Evolutionary conservation across 1,140 invertebrate species (phyloP).

Genomic region (Wasmannia auropunctata): DNA sequence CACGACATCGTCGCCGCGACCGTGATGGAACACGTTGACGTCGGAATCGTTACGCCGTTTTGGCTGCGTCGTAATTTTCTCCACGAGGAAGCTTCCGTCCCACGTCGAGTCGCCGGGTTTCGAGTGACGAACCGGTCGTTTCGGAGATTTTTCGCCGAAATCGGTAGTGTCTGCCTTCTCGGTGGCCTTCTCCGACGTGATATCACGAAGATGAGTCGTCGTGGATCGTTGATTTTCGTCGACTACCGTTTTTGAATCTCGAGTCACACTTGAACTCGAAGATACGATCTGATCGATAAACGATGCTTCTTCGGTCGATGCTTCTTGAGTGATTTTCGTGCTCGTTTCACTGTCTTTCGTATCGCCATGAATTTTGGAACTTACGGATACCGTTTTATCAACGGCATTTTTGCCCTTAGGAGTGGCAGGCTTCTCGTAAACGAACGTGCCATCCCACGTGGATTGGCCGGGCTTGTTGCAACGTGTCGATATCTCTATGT

Average conservation of each 20-base stretch:
- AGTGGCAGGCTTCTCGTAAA: slow-evolving; percentile 79
- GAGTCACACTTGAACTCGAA: slow-evolving; percentile 39
- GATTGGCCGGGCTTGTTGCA: slow-evolving; percentile 82
- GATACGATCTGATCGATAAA: slow-evolving; percentile 42
- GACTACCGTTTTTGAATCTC: slow-evolving; percentile 19
- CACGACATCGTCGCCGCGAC: not conserved
- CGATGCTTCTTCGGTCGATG: not conserved
- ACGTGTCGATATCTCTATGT: slow-evolving; percentile 21
- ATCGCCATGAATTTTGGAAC: not conserved
- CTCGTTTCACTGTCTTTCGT: slow-evolving; percentile 5
- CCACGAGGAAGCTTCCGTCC: slow-evolving; percentile 64
- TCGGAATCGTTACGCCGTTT: slow-evolving; percentile 51
- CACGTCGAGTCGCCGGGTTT: slow-evolving; percentile 75
- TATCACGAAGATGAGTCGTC: slow-evolving; percentile 1
- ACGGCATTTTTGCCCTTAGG: not conserved
- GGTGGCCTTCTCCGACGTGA: not conserved
- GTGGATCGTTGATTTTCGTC: not conserved
- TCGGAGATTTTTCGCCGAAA: not conserved
- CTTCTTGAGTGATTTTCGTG: slow-evolving; percentile 53
- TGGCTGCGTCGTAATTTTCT: slow-evolving; percentile 13
- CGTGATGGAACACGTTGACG: slow-evolving; percentile 44
- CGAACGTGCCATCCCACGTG: slow-evolving; percentile 85
- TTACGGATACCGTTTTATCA: slow-evolving; percentile 23
- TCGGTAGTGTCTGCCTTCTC: slow-evolving; percentile 42
- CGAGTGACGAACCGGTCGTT: not conserved